Evolutionary conservation across 1,140 invertebrate genomes (phyloP), one percentile per base, ranked within the genome.

Genomic region (Caenorhabditis remanei): DNA sequence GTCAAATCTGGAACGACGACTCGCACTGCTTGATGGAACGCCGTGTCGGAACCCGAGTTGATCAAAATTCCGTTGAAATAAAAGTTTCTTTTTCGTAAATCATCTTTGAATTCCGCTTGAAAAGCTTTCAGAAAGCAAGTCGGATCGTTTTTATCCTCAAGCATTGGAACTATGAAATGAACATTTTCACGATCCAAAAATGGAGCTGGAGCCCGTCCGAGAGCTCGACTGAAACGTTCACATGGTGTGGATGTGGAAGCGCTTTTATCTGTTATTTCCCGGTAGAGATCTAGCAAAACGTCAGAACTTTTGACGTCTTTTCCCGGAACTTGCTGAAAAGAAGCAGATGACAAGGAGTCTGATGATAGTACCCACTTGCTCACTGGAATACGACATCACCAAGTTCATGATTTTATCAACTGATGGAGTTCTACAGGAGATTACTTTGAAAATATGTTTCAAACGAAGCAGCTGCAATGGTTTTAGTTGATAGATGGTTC

Each of bases 21-120:
- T 50, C 71, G 32, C 8, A 50, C 40, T 14, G 40, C 6, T 79
- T 50, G 40, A 50, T 14, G 7, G 53, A 32, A 11, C 14, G 8
- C 4, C 7, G 50, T 19, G n/a, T 13, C 14, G 24, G 5, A 40
- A 2, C 16, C 9, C 14, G n/a, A 13, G 24, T 79, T 79, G 11
- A 79, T 24, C 21, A 79, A n/a, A 21, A 79, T 50, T 79, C 71
- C 71, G 53, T 79, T 50, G 21, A 50, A 79, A 50, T 21, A 79
- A 14, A 79, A 79, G 8, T 13, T 24, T 13, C 53, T 14, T 24
- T 50, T 79, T n/a, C 11, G 0, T 11, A 19, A 8, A 50, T 50
- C 6, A 13, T 53, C 71, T 13, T 43, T 50, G 24, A 24, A 79
- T 24, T 79, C 46, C 21, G 14, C 53, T n/a, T 79, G 71, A 14